A percentile compares a stretch with the other conserved stretches of the same genome.
Conservation (phyloP, 2,113 vertebrate species). For the Cyprinodon brontotheroides region DNA sequence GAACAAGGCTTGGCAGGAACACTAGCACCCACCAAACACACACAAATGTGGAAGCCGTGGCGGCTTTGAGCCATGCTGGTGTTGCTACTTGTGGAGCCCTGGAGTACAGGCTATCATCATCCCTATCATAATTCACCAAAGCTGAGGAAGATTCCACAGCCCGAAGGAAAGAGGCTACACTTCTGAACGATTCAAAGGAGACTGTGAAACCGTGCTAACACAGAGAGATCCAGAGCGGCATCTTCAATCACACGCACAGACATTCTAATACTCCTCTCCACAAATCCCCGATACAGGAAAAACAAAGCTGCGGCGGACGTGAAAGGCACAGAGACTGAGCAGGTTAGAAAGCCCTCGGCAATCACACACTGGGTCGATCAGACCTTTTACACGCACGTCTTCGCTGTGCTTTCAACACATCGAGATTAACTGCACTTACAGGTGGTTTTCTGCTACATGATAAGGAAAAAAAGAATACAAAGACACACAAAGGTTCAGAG, state of each 20-base stretch:
- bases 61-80: conserved; percentile 75
- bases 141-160: conserved; percentile 61
- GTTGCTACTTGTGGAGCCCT: conserved; percentile 58
- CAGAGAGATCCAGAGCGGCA: conserved; percentile 33
- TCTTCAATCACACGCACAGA: conserved; percentile 39
- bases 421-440: conserved; percentile 15
- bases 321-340: conserved; percentile 53
- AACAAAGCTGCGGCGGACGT: conserved; percentile 49
- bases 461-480: conserved; percentile 1
- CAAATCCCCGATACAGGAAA: conserved; percentile 42
- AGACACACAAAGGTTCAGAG: conserved; percentile 18
- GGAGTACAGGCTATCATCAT: conserved; percentile 73
- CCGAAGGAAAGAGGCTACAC: conserved; percentile 49
- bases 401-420: conserved; percentile 3
- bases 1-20: conserved; percentile 49
- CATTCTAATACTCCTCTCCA: conserved; percentile 31
- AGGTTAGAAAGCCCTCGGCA: conserved; percentile 64
- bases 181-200: conserved; percentile 58
- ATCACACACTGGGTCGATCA: conserved; percentile 43
- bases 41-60: conserved; percentile 61
- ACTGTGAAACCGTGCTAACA: conserved; percentile 41
- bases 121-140: conserved; percentile 70
- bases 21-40: conserved; percentile 47
- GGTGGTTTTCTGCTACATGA: conserved; percentile 30
- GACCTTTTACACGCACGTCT: conserved; percentile 25